These are phyloP conservation scores for Tenebrio molitor DNA, from an alignment of 1,140 invertebrate genomes.

Conservation along the genomic window DNA sequence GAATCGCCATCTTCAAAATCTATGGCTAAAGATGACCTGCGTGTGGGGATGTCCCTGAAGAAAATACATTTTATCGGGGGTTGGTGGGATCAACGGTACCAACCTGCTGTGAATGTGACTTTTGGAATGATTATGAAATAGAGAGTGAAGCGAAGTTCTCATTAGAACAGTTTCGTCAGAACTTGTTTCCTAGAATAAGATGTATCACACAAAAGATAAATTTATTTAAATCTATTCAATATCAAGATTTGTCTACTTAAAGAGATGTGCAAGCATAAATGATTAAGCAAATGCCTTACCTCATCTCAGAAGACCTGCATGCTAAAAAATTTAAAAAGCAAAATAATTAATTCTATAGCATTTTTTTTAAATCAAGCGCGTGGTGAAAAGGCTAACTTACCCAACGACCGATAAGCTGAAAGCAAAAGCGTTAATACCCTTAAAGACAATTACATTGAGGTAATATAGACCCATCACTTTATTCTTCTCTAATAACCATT, in stretches of 20 bases:
- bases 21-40: slow-evolving; percentile 66
- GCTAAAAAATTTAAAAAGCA: slow-evolving; percentile 50
- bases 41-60: slow-evolving; percentile 68
- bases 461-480: slow-evolving; percentile 19
- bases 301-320: slow-evolving; percentile 51
- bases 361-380: background rate
- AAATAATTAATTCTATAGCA: slow-evolving; percentile 43
- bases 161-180: slow-evolving; percentile 58
- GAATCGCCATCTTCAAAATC: slow-evolving; percentile 82
- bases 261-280: slow-evolving; percentile 34
- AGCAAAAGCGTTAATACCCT: slow-evolving; percentile 46
- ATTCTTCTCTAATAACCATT: slow-evolving; percentile 3
- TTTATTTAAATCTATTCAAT: slow-evolving; percentile 34
- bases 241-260: background rate
- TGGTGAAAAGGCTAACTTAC: slow-evolving; percentile 41
- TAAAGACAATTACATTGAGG: slow-evolving; percentile 45
- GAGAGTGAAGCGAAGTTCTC: slow-evolving; percentile 57
- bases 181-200: slow-evolving; percentile 56
- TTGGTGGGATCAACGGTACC: background rate
- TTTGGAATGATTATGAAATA: slow-evolving; percentile 59
- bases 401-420: slow-evolving; percentile 41
- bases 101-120: slow-evolving; percentile 56
- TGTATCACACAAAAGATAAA: slow-evolving; percentile 39
- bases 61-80: slow-evolving; percentile 49
- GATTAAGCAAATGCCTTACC: slow-evolving; percentile 49